Evolutionary conservation across 1,140 invertebrate species (phyloP), one percentile per base, ranked within the genome.

Genomic region (Anoplolepis gracilipes): DNA sequence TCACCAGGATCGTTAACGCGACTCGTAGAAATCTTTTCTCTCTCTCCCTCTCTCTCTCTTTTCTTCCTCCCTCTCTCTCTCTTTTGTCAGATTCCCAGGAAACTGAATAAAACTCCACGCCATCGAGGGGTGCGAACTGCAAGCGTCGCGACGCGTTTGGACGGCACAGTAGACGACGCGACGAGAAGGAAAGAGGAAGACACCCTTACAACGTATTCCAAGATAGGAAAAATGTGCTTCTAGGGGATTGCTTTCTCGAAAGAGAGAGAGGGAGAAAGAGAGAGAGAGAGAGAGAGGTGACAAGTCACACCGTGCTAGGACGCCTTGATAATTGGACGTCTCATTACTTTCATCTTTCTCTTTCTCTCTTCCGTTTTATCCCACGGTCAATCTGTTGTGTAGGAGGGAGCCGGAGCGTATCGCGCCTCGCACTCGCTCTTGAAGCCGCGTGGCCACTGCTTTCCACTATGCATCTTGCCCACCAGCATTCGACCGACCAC

Each of bases 311-410:
- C 62, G 55, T 30, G 85, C 77, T 77, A 72, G 85, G 81, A 84
- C 89, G 91, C 90, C 84, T 90, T 91, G 88, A 92, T 93, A 93
- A 93, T 93, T 93, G 92, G 92, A 92, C 86, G 88, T 91, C 90
- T 93, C 91, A 91, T 93, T 93, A 88, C 84, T 89, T 84, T 86
- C 33, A 84, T 81, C 81, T 65, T 39, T 77, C 84, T 67, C 64
- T 70, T 57, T 39, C 76, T 61, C 78, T 19, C 55, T 64, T 62
- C 36, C n/a, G 55, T 36, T 87, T 72, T 81, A 61, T 65, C 72
- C 61, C 33, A 22, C 30, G 46, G 33, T 79, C 73, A 36, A 64
- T 28, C 28, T 70, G 73, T 42, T 42, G 39, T 33, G 49, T 82
- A 70, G 28, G 16, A 39, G 64, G 46, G 11, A 53, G 67, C 79